These are phyloP conservation scores for Nymphalis c-album DNA, from an alignment of 2,888 invertebrate genomes.

Conservation along the genomic window DNA sequence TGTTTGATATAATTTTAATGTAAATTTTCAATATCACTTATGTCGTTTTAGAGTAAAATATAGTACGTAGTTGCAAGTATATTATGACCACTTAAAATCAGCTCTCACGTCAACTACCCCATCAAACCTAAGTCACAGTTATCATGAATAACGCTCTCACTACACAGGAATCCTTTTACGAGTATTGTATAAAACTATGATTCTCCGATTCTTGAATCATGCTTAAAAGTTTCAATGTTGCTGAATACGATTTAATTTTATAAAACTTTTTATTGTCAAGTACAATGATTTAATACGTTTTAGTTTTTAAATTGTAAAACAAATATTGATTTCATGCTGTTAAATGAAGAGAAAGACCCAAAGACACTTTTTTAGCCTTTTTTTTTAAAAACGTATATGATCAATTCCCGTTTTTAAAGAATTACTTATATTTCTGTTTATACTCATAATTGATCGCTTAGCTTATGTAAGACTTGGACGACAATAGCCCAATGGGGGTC, in stretches of 20 bases:
- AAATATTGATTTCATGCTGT: too few species aligned
- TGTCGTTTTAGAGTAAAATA: background rate
- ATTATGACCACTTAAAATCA: constrained; percentile 5
- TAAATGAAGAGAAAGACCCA: too few species aligned
- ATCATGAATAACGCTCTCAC: constrained; percentile 45
- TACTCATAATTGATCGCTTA: too few species aligned
- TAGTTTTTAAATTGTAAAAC: too few species aligned
- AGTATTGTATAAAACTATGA: constrained; percentile 29
- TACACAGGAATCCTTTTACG: constrained; percentile 46
- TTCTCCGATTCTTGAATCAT: background rate
- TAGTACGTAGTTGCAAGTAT: background rate
- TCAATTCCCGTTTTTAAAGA: too few species aligned
- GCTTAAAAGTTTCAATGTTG: constrained; percentile 6
- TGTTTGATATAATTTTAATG: too few species aligned
- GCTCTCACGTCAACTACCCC: constrained; percentile 22
- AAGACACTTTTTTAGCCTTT: too few species aligned
- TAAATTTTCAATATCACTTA: too few species aligned
- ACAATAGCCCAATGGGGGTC: too few species aligned
- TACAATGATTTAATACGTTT: background rate
- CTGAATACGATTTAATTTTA: constrained; percentile 11
- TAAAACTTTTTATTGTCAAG: background rate
- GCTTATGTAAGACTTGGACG: too few species aligned
- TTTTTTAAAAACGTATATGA: too few species aligned
- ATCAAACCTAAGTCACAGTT: constrained; percentile 42
- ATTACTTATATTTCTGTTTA: too few species aligned